Conservation (phyloP, 2,797 vertebrate species). For the Clamator glandarius region DNA sequence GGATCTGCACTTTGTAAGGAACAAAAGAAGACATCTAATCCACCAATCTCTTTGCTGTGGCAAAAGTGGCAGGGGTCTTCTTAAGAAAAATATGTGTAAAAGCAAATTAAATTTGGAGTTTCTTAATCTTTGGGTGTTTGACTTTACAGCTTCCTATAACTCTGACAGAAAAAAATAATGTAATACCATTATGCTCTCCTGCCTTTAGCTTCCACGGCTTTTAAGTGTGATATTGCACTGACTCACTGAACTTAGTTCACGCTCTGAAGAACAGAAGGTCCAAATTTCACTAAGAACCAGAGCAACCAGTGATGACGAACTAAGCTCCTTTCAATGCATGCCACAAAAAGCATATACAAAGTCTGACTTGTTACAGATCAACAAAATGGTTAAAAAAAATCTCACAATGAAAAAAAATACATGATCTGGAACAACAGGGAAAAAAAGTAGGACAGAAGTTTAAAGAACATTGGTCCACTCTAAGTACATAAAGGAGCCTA, state of each 20-base stretch:
- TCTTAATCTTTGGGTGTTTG: not conserved
- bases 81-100: not conserved
- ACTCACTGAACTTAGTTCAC: not conserved
- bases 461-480: not conserved
- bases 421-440: not conserved
- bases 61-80: not conserved
- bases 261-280: not conserved
- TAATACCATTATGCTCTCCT: not conserved
- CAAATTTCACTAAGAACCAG: not conserved
- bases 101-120: not conserved
- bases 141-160: not conserved
- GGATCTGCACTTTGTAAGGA: not conserved
- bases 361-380: not conserved
- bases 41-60: not conserved
- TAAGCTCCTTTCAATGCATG: not conserved
- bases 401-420: not conserved
- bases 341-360: not conserved
- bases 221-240: accelerated
- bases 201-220: not conserved
- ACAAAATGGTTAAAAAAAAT: not conserved
- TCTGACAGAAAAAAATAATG: not conserved
- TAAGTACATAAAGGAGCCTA: not conserved
- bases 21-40: not conserved
- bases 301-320: not conserved
- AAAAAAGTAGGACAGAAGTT: not conserved